phyloP scores from a whole-genome alignment of 2,797 vertebrate genomes.

The Enteromius radiatus region DNA sequence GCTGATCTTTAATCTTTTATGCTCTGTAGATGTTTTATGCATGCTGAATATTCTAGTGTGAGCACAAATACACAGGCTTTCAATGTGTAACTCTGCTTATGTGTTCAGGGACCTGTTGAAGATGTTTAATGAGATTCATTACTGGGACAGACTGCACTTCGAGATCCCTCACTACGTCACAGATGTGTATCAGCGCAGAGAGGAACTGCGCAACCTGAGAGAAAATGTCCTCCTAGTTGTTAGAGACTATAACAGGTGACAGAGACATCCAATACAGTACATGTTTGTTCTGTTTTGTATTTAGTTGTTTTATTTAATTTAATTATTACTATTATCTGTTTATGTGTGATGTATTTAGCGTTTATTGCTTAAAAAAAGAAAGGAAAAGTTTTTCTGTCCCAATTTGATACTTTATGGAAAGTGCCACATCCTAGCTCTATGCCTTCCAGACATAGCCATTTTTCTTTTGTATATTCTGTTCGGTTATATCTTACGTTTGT shows the following conservation, averaged over 20 bases:
- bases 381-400: too few relatives aligned
- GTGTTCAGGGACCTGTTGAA: slow-evolving; percentile 76
- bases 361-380: too few relatives aligned
- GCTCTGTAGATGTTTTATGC: neutral
- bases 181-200: slow-evolving; percentile 77
- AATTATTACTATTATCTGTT: neutral
- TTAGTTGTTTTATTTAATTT: neutral
- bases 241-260: slow-evolving; percentile 86
- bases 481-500: neutral
- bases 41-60: neutral
- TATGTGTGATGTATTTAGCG: neutral
- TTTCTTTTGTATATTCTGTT: neutral
- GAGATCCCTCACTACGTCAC: slow-evolving; percentile 82
- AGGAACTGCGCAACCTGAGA: slow-evolving; percentile 79
- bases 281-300: neutral
- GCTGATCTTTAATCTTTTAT: neutral
- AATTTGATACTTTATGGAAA: neutral
- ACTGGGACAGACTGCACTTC: slow-evolving; percentile 84
- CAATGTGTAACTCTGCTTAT: neutral
- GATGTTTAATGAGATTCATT: slow-evolving; percentile 84
- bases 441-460: neutral
- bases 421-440: neutral
- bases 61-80: slow-evolving; percentile 17
- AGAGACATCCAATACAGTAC: neutral
- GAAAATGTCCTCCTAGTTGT: slow-evolving; percentile 82